Base-by-base conservation (phyloP, 2,888 invertebrate genomes). In the Phalangium opilio region DNA sequence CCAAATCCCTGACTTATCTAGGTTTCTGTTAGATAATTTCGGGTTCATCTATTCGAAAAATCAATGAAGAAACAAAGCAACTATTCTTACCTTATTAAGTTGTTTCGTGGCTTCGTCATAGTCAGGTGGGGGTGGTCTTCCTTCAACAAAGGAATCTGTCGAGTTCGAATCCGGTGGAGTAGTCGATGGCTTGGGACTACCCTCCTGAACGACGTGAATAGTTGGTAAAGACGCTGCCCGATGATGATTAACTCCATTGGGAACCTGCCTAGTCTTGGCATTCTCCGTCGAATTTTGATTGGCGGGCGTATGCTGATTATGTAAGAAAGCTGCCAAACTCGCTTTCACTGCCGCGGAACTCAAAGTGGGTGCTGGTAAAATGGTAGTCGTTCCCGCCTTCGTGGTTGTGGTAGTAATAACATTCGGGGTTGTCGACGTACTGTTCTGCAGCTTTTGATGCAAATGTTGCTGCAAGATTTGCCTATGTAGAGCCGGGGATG, bases 41-140 rank as follows among this genome's bases (percentile, higher is more conserved):
- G 10, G 11, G 34, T 11, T 33, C 34, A 33, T 11, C 10, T 33
- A 11, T 33, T 33, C 34, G 11, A 33, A 33, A 33, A 11, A 33
- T 11, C 11, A 8, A 39, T 39, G 15, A 8, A 14, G 14, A 15
- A 8, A 8, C 7, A 8, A 12, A 14, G 14, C 8, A 11, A 52
- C 49, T 45, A 49, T 47, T 41, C 45, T 48, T 3, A 47, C 43
- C 39, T 52, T 49, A 32, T 11, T 52, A 3, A 52, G 36, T 11
- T 74, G 69, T 55, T 75, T 74, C 3, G 76, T 72, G 50, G 79
- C 81, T 63, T 81, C 81, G 57, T 79, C 79, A 61, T 82, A 81
- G 48, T 78, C 73, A 12, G 80, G 80, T 4, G 78, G 78, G 53
- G 73, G 72, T 59, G 74, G 73, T 47, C 62, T 52, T 7, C 60